A percentile compares a stretch with the other conserved stretches of the same genome.
Conservation (phyloP, 2,797 vertebrate species). For the Lepilemur ruficaudatus region DNA sequence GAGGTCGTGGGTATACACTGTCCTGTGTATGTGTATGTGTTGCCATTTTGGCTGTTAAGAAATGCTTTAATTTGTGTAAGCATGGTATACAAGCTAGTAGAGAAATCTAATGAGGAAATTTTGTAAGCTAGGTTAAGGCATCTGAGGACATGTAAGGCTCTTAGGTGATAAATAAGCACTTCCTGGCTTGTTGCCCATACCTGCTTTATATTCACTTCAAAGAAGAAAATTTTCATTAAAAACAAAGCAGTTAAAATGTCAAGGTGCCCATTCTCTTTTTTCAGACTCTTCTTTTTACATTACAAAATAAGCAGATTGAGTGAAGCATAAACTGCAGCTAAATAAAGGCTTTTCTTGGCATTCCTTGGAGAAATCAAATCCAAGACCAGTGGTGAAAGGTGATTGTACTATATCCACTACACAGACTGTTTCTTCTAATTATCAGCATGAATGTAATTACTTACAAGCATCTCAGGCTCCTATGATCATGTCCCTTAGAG, state of each 20-base stretch:
- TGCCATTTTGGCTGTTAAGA: neutral
- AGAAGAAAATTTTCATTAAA: conserved; percentile 71
- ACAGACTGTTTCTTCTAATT: conserved; percentile 83
- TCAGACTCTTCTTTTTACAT: conserved; percentile 66
- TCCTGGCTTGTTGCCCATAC: conserved; percentile 54
- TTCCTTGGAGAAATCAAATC: conserved; percentile 83
- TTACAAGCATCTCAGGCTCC: conserved; percentile 78
- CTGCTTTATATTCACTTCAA: conserved; percentile 61
- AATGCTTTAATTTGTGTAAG: neutral
- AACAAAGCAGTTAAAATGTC: conserved; percentile 77
- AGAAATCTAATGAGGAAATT: neutral
- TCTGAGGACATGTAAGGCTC: conserved; percentile 28
- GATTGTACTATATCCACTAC: conserved; percentile 77
- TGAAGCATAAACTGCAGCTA: conserved; percentile 71
- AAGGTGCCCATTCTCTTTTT: conserved; percentile 73
- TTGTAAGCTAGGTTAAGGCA: neutral
- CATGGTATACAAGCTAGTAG: neutral
- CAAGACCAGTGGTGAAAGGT: conserved; percentile 81
- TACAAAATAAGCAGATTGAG: conserved; percentile 68
- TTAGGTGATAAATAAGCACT: conserved; percentile 42
- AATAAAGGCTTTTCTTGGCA: conserved; percentile 80
- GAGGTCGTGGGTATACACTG: neutral
- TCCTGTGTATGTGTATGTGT: neutral
- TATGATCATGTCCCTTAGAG: conserved; percentile 81
- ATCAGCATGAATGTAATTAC: conserved; percentile 80